A percentile compares a stretch with the other conserved stretches of the same genome.
Evolutionary conservation across 2,888 invertebrate genomes (phyloP).

Genomic region (Cataglyphis albicans): DNA sequence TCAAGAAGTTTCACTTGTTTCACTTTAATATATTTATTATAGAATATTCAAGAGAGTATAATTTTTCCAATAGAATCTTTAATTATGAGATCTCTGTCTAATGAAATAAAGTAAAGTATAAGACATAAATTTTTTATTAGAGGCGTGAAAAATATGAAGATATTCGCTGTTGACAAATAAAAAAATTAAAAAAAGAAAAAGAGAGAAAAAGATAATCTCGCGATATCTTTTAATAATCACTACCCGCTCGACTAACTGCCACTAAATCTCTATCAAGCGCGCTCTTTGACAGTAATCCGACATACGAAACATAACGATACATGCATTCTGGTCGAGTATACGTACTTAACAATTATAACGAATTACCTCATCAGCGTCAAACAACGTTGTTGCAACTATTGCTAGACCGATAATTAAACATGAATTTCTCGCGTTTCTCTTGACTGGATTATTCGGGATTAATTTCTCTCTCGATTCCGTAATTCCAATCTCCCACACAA

Average conservation of each 20-base stretch:
- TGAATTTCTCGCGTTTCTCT: conserved; percentile 16
- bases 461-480: not conserved
- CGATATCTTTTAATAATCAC: not conserved
- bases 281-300: not conserved
- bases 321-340: not conserved
- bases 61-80: not conserved
- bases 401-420: not conserved
- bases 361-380: conserved; percentile 7
- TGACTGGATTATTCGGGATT: not conserved
- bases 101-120: not conserved
- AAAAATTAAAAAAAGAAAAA: not conserved
- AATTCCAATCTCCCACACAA: not conserved
- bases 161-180: not conserved
- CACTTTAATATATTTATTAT: not conserved
- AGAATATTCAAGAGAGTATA: not conserved
- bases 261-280: not conserved
- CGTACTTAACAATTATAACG: not conserved
- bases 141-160: not conserved
- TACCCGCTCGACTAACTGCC: not conserved
- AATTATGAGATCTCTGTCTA: not conserved
- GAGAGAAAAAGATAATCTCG: not conserved
- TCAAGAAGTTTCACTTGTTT: not conserved
- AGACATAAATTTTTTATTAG: not conserved
- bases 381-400: not conserved
- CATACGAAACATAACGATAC: conserved; percentile 1